Base-by-base conservation (phyloP, 2,113 vertebrate species). In the Mobula birostris region DNA sequence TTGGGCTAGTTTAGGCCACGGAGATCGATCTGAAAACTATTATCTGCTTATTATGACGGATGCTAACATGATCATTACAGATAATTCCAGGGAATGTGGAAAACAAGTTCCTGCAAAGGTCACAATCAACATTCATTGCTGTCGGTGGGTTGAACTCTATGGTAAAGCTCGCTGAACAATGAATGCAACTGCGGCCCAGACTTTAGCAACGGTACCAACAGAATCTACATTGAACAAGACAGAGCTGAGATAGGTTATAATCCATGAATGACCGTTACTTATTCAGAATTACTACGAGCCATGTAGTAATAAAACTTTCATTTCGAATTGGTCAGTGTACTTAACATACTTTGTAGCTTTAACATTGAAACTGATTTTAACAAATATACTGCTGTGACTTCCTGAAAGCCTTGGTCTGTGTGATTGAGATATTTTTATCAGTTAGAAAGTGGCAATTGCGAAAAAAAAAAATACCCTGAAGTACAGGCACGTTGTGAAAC, bases 121-220 rank as follows among this genome's bases (percentile, higher is more conserved):
- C 98, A 99, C 99, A 99, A 98, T 99, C 98, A 99, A 99, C 99
- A 99, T 99, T 99, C 99, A 99, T 99, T 99, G 99, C 98, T 99
- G 99, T 99, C 99, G 99, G 99, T 99, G 99, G 99, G 99, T 99
- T 99, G 98, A 97, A 97, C 97, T 97, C 96, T 98, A 96, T 97
- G 96, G 97, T 97, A 97, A 98, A 99, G 98, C 99, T 99, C 99
- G 97, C 99, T 98, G 99, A 98, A 98, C 98, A 97, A 99, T 99
- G 99, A 99, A 99, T 99, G 99, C 98, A 98, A 99, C 98, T 99
- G 99, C 99, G 98, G 98, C 99, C 98, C 97, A 97, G 95, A 97
- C 97, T 97, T 97, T 96, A 96, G 94, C 97, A 95, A 94, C 96
- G 36, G 32, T n/a, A 2, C 32, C 88, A 68, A 48, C 6, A 21